Base-by-base conservation (phyloP, 2,888 invertebrate genomes). In the Cabera pusaria region DNA sequence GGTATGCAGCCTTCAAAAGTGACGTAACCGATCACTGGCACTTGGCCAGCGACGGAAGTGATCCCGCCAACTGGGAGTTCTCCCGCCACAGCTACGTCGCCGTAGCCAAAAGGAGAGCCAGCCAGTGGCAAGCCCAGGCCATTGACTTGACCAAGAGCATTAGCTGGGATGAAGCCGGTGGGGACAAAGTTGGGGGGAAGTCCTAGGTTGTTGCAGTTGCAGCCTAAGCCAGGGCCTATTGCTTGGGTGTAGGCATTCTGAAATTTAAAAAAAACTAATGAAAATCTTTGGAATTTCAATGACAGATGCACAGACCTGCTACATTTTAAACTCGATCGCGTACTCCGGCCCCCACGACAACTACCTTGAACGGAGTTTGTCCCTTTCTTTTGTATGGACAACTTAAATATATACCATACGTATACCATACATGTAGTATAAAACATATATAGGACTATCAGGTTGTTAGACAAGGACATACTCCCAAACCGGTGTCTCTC, bases 11-110 rank as follows among this genome's bases (percentile, higher is more conserved):
- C 86, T 32, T 86, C 85, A 32, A 86, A 86, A 1, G 75, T 77
- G 0, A 86, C 85, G 35, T 76, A 85, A 25, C 86, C 86, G 46
- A 85, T 76, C 0, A 86, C 78, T 46, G 85, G 84, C 37, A 80
- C 74, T 16, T 83, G 80, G 5, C 85, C 86, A 23, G 63, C 34
- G 0, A 84, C 61, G 1, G 67, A 65, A 0, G 84, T 82, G 1
- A 63, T 65, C 1, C 84, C 84, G 26, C 65, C 64, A 0, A 82
- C 78, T 51, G 82, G 84, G 53, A 83, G 41, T 18, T 79, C 75
- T 0, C 84, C 84, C 1, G 53, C 36, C 0, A 85, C 59, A 0
- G 66, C 50, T 0, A 83, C 64, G 33, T 84, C 82, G 0, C 81
- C 79, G 14, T 64, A 73, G 0, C 74, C 75, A 3, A 59, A 40